Evolutionary conservation across 2,888 invertebrate species (phyloP), one percentile per base, ranked within the genome.

Genomic region (Osedax frankpressi): DNA sequence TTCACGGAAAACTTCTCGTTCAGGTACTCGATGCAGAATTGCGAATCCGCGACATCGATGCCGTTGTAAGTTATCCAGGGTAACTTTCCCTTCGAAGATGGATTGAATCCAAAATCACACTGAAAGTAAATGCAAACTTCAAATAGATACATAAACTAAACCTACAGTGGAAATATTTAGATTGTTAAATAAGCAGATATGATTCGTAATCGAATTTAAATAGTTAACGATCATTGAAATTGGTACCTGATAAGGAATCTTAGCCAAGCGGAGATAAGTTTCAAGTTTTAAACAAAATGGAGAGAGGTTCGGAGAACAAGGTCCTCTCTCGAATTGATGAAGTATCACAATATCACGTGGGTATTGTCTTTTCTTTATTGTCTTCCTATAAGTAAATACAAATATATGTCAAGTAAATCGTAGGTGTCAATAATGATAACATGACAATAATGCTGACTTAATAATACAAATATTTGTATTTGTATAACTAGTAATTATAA

Each of bases 281-380:
- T 85, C 84, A 73, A 85, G 76, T 75, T 85, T 85, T 28, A 85
- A 77, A 0, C 81, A 81, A 77, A 83, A 85, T 2, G 85, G 84
- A 2, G 84, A 84, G 0, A 82, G 73, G 73, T 81, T 83, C 0
- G 85, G 85, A 1, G 82, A 80, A 28, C 74, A 68, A 2, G 80
- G 79, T 14, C 80, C 82, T 29, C 81, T 75, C 1, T 81, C 81
- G 25, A 82, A 76, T n/a, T 69, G 69, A 28, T 69, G 69, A 1
- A 69, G n/a, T 28, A 69, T 69, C 28, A 69, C 69, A 26, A 24
- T 19, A n/a, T 69, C 14, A 19, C 28, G 28, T 28, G 69, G 69
- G 28, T 69, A 69, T 24, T 28, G 2, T 30, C 29, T 69, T 2
- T 11, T 28, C n/a, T n/a, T n/a, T n/a, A n/a, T n/a, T n/a, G n/a